These are phyloP conservation scores for Montipora foliosa DNA, from an alignment of 64 coral and sea anemone genomes.

Conservation along the genomic window DNA sequence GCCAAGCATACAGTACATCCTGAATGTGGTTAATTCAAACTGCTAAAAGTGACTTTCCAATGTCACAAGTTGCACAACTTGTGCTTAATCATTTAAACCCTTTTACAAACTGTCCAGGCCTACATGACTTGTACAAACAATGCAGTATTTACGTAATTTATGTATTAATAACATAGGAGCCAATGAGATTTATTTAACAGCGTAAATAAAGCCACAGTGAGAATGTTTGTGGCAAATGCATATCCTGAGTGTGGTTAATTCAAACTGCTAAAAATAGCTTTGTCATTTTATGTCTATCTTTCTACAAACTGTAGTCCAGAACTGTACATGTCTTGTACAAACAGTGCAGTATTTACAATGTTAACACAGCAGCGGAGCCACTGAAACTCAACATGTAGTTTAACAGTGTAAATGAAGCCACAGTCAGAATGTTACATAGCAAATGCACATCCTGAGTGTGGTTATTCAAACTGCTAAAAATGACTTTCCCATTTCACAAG, in stretches of 20 bases:
- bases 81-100: background rate
- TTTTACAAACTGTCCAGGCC: background rate
- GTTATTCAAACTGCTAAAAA: background rate
- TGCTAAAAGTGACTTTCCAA: background rate
- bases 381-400: no score
- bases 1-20: background rate
- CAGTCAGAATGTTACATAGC: background rate
- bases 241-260: constrained; percentile 14
- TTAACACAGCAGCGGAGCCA: no score
- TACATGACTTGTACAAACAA: no score
- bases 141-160: no score
- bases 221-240: background rate
- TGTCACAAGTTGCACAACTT: background rate
- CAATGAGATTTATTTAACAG: background rate
- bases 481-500: background rate
- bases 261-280: background rate
- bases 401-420: background rate
- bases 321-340: no score
- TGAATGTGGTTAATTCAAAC: constrained; percentile 7
- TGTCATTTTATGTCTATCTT: background rate
- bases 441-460: constrained; percentile 24
- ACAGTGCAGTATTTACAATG: no score
- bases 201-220: background rate
- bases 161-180: no score
- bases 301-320: no score